These are phyloP conservation scores for Dasysyrphus albostriatus DNA, from an alignment of 2,888 invertebrate species.

Conservation along the genomic window DNA sequence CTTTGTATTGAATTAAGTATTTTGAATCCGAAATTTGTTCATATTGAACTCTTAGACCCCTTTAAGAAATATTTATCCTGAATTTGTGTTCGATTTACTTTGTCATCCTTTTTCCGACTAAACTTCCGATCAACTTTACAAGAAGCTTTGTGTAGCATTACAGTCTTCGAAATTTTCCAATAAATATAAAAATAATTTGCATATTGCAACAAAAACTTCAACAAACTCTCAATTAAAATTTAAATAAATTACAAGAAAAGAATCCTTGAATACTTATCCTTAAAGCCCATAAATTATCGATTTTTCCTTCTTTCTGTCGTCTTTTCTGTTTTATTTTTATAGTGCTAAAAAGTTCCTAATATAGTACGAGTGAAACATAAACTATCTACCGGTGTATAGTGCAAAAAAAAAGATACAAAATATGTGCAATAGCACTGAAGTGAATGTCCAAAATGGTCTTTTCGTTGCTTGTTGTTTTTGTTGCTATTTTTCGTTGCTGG, in stretches of 20 bases:
- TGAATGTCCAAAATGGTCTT: constrained; percentile 33
- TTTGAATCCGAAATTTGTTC: too few relatives aligned
- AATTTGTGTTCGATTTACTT: too few relatives aligned
- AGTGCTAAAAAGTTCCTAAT: not conserved
- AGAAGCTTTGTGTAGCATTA: too few relatives aligned
- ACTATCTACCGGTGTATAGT: not conserved
- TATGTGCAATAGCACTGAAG: constrained; percentile 22
- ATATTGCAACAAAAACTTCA: not conserved
- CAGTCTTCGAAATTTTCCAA: too few relatives aligned
- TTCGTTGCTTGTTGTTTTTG: constrained; percentile 27
- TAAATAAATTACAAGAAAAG: constrained; percentile 30
- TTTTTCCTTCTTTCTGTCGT: constrained; percentile 11
- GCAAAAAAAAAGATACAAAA: not conserved
- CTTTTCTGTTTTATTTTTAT: not conserved
- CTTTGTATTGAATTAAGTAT: too few relatives aligned
- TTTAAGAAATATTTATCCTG: too few relatives aligned
- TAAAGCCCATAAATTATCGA: constrained; percentile 53
- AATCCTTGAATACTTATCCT: constrained; percentile 50
- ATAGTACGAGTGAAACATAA: not conserved
- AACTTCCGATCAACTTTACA: too few relatives aligned
- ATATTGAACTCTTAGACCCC: too few relatives aligned
- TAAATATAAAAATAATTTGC: too few relatives aligned
- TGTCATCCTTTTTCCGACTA: too few relatives aligned
- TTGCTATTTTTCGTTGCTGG: not conserved
- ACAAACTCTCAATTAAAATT: constrained; percentile 34